Base-by-base conservation (phyloP, 23 tunicate genomes). In the Styela plicata region DNA sequence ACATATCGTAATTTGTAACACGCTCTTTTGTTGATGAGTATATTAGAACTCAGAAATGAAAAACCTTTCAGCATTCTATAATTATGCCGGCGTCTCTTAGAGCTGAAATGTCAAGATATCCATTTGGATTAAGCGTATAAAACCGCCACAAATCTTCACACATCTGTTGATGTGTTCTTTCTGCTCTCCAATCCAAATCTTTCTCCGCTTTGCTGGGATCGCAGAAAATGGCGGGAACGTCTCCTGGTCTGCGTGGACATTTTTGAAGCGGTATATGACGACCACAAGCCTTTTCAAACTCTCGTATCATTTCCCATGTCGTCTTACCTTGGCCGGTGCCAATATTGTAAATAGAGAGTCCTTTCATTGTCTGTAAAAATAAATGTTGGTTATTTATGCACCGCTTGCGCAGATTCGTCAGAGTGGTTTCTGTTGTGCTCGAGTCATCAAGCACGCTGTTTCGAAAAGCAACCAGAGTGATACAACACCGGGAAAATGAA, bases 71-170 rank as follows among this genome's bases (percentile, higher is more conserved):
- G 28, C 27, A 68, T 73, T 82, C 85, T 34, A 86, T 31, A 31
- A 76, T 27, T n/a, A 82, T 16, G 2, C 79, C 83, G 1, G 83
- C 36, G 3, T 82, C 85, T 24, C 78, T 75, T 22, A 87, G 24
- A 16, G 68, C 83, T 5, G 76, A 76, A 2, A 52, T 29, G 28
- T 90, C 96, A 63, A 87, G 85, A 61, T 93, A 94, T n/a, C 99
- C 99, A 82, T 87, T 82, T 71, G 99, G 99, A 33, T 96, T 96
- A 16, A 84, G 79, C 2, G 33, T n/a, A 36, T 96, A 93, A 83
- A 94, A 96, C 53, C 88, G 64, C 99, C 99, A 96, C 83, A 96
- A 69, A 62, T 96, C 99, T 24, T 78, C 88, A 35, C 99, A 96
- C 99, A 96, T 96, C 61, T 96, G 83, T 28, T 80, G 77, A 36